Conservation (phyloP, 2,113 vertebrate species). For the Felis chaus region DNA sequence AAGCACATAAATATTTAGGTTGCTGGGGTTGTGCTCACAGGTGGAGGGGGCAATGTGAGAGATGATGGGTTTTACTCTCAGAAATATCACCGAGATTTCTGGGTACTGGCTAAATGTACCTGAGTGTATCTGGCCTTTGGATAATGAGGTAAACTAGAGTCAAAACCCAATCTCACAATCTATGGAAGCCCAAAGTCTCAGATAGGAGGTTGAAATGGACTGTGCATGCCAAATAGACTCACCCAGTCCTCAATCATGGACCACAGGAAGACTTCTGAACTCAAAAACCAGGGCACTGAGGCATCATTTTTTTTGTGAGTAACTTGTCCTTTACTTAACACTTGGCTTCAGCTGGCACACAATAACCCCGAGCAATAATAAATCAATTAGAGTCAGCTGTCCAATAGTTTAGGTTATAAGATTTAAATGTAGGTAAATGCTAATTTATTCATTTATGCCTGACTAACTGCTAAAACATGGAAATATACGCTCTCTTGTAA, state of each 20-base stretch:
- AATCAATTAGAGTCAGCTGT: slow-evolving; percentile 61
- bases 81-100: not conserved
- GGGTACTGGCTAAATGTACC: not conserved
- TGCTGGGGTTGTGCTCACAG: not conserved
- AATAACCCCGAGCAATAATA: slow-evolving; percentile 31
- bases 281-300: not conserved
- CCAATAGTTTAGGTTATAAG: slow-evolving; percentile 57
- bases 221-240: not conserved
- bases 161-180: not conserved
- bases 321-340: slow-evolving; percentile 49
- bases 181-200: not conserved
- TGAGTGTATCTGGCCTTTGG: not conserved
- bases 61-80: not conserved
- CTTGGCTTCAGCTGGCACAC: slow-evolving; percentile 42
- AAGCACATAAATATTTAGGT: not conserved
- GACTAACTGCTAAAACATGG: slow-evolving; percentile 55
- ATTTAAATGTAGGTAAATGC: slow-evolving; percentile 65
- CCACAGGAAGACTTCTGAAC: not conserved
- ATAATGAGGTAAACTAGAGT: not conserved
- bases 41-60: not conserved
- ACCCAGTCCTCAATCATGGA: not conserved
- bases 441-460: slow-evolving; percentile 76
- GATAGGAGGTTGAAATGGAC: not conserved
- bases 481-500: slow-evolving; percentile 53
- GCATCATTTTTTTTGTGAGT: not conserved